These are phyloP conservation scores for Psilanteris sp. DNA, from an alignment of 1,140 invertebrate genomes.

Conservation along the genomic window DNA sequence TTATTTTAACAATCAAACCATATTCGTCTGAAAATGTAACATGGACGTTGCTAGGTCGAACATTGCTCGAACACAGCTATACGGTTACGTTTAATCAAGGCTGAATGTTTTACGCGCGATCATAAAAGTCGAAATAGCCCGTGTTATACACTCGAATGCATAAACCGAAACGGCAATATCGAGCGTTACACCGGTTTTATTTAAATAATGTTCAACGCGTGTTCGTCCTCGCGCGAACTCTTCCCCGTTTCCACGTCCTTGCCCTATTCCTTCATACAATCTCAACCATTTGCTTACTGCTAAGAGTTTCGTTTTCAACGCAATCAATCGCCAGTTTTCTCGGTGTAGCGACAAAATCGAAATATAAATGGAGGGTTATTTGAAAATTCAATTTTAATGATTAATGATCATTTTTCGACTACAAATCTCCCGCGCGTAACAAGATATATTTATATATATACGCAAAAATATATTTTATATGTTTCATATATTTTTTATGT, in stretches of 20 bases:
- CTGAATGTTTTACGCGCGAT: constrained; percentile 78
- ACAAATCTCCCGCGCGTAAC: too few relatives aligned
- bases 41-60: constrained; percentile 55
- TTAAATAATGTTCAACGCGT: constrained; percentile 76
- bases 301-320: constrained; percentile 11
- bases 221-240: constrained; percentile 52
- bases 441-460: too few relatives aligned
- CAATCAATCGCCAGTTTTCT: too few relatives aligned
- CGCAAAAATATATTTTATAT: too few relatives aligned
- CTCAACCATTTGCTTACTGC: constrained; percentile 14
- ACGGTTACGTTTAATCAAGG: constrained; percentile 77
- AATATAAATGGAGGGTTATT: too few relatives aligned
- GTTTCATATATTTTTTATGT: too few relatives aligned
- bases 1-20: constrained; percentile 50
- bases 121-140: constrained; percentile 77
- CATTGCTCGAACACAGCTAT: constrained; percentile 54
- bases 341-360: too few relatives aligned
- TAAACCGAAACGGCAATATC: constrained; percentile 78
- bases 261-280: constrained; percentile 25
- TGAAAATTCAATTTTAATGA: too few relatives aligned
- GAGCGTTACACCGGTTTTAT: constrained; percentile 78
- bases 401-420: too few relatives aligned
- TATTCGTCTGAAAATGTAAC: constrained; percentile 55
- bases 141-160: constrained; percentile 79
- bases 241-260: constrained; percentile 48